These are phyloP conservation scores for Pavo muticus DNA, from an alignment of 2,113 vertebrate species.

Conservation along the genomic window DNA sequence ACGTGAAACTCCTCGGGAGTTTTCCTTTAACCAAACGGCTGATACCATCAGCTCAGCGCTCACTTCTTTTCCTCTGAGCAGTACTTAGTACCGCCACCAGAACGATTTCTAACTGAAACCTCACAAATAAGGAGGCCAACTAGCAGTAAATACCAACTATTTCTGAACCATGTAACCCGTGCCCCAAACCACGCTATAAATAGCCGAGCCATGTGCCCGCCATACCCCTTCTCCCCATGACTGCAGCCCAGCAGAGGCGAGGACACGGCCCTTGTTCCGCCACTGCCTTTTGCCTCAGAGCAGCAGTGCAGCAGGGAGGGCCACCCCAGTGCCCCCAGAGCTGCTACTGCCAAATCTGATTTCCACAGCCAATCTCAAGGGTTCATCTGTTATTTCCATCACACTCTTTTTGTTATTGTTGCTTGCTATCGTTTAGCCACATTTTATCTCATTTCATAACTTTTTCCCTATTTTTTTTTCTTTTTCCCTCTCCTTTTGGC, in stretches of 20 bases:
- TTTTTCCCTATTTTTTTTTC: background rate
- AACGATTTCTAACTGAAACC: slow-evolving; percentile 26
- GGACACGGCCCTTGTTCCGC: too few species aligned
- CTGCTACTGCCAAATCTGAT: background rate
- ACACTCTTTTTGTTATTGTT: slow-evolving; percentile 3
- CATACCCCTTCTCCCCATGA: slow-evolving; percentile 55
- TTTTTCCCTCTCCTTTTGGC: background rate
- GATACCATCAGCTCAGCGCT: background rate
- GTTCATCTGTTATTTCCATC: background rate
- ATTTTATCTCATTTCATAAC: slow-evolving; percentile 10
- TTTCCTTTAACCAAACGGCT: background rate
- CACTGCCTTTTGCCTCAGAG: background rate
- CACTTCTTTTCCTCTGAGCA: background rate
- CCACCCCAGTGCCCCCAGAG: background rate
- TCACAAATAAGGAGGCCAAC: slow-evolving; percentile 1
- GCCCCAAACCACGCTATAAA: slow-evolving; percentile 62
- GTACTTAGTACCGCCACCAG: background rate
- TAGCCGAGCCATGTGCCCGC: slow-evolving; percentile 55
- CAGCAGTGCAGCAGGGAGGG: background rate
- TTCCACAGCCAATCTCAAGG: background rate
- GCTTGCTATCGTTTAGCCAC: background rate
- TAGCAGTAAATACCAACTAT: slow-evolving; percentile 62
- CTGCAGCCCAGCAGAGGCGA: too few species aligned
- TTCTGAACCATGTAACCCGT: slow-evolving; percentile 44
- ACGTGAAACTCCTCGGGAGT: background rate